Percentiles rank a stretch among this genome's conserved stretches.
phyloP scores from a whole-genome alignment of 2,113 vertebrate genomes.

The Ellobius talpinus region DNA sequence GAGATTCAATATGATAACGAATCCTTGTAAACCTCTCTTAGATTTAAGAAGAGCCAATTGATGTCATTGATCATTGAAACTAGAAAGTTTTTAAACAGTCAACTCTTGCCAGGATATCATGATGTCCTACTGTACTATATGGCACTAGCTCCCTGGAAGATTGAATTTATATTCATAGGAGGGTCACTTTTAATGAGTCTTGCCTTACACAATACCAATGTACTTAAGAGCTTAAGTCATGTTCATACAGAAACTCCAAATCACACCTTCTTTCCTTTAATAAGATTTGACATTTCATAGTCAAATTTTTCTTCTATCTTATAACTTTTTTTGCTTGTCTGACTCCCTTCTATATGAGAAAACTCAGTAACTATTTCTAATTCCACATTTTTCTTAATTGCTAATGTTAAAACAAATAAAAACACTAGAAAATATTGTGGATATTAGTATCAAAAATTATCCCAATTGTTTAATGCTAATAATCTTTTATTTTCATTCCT shows the following conservation, averaged over 20 bases:
- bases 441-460: neutral
- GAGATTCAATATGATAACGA: conserved; percentile 44
- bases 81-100: neutral
- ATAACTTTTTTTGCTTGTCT: neutral
- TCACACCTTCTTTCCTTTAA: neutral
- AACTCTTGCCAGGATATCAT: conserved; percentile 61
- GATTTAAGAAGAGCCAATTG: neutral
- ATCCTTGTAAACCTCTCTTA: neutral
- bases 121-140: neutral
- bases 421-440: neutral
- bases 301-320: neutral
- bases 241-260: neutral
- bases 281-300: conserved; percentile 25
- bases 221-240: conserved; percentile 18
- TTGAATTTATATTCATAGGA: neutral
- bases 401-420: conserved; percentile 1
- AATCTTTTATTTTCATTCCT: conserved; percentile 23
- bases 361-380: neutral
- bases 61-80: conserved; percentile 44
- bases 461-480: neutral
- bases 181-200: conserved; percentile 9
- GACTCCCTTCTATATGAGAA: neutral
- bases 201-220: neutral
- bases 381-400: neutral
- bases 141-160: neutral